Base-by-base conservation (phyloP, 37 sponge, comb jelly and placozoan species). In the Eunapius fragilis region DNA sequence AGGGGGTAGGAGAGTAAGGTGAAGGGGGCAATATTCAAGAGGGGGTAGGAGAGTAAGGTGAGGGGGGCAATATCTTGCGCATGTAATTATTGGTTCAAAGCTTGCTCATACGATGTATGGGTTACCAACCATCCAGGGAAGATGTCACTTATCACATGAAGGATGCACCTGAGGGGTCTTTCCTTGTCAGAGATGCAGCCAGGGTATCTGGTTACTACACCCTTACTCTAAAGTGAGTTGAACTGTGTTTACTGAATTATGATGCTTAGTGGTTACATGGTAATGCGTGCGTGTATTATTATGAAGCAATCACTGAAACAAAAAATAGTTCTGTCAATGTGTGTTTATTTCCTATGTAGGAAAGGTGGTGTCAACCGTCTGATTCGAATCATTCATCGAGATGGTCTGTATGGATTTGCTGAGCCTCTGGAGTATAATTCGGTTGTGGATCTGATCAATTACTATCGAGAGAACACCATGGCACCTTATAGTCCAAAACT, bases 101-200 rank as follows among this genome's bases (percentile, higher is more conserved):
- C 41, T n/a, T n/a, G n/a, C n/a, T n/a, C n/a, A n/a, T n/a, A n/a
- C n/a, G n/a, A 41, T 41, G 41, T 41, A 41, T 30, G 35, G 35
- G 33, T 30, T 17, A 22, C 81, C 10, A 11, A 4, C 13, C 71
- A 17, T 68, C 28, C 82, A 94, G 98, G 80, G 96, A 98, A 69
- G 94, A 94, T 22, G 95, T 95, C 31, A 94, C 91, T 5, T 91
- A 95, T 25, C 92, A 81, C 45, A 95, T 98, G 98, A 87, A 90
- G 73, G 89, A 88, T 33, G 84, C 34, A 72, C 92, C 92, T 19
- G 96, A 98, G 69, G 98, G 98, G 1, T 79, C 98, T n/a, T 98
- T 96, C 73, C 89, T 98, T 2, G 98, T 98, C 34, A 72, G 98
- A 28, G 98, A 98, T 72, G 96, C 96, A 11, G 87, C 94, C 25